Evolutionary conservation across 1,140 invertebrate genomes (phyloP), one percentile per base, ranked within the genome.

Genomic region (Holcopasites calliopsidis): DNA sequence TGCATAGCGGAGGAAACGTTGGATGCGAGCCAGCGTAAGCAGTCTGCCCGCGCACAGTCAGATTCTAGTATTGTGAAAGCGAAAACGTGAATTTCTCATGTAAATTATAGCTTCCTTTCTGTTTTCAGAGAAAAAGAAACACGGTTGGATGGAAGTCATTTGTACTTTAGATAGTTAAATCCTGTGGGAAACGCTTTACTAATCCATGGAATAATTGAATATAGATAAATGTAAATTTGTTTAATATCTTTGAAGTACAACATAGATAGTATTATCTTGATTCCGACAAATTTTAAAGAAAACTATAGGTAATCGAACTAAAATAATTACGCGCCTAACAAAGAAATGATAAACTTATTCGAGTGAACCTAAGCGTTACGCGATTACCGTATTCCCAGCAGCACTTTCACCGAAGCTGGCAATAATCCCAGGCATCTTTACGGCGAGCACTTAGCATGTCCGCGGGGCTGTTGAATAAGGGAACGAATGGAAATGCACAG

Each of bases 1-100:
- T 79, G 71, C 71, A 71, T 54, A 26, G 55, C 42, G 50, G 18
- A 31, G 76, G 40, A 57, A 57, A 71, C 70, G 31, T 35, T 82
- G 65, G 52, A 60, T 55, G 49, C n/a, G 23, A 31, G 54, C 65
- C 60, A 74, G 47, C 26, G 35, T 38, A n/a, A 47, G 18, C 62
- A 49, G 23, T 47, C 47, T 13, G 38, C 16, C 28, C 4, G 5
- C 11, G n/a, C 38, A 35, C 47, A 33, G 60, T 16, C 28, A 18
- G 57, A 76, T 71, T 66, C 18, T 33, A 18, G 18, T 49, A 21
- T 61, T 65, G 49, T 38, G 55, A 28, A 38, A 18, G 23, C n/a
- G n/a, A 23, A 70, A 82, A 66, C 35, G 47, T 76, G 65, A 62
- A 64, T 62, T 64, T 76, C 38, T 35, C 18, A n/a, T 11, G 40